These are phyloP conservation scores for Typhlichthys subterraneus DNA, from an alignment of 2,797 vertebrate genomes.

Conservation along the genomic window DNA sequence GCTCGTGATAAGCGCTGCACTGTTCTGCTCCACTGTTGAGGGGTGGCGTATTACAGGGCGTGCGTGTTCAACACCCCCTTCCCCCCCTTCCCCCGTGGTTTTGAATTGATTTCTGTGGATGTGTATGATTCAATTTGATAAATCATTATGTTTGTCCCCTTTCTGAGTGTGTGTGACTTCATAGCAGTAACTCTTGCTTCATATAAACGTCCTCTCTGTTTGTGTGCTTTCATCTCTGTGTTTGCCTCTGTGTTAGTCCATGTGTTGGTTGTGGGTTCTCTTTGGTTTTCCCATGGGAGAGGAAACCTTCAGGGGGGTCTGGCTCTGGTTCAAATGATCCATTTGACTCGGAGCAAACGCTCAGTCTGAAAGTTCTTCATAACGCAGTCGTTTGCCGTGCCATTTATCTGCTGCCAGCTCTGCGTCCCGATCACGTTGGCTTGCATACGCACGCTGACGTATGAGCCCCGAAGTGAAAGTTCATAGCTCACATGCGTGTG, in stretches of 20 bases:
- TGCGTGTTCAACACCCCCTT: slow-evolving; percentile 39
- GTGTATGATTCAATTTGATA: too few relatives aligned
- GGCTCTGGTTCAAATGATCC: slow-evolving; percentile 39
- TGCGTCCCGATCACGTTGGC: slow-evolving; percentile 10
- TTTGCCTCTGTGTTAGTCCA: slow-evolving; percentile 3
- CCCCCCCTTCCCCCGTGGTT: background rate
- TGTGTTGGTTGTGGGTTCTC: background rate
- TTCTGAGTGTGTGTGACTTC: too few relatives aligned
- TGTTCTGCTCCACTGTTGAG: slow-evolving; percentile 40
- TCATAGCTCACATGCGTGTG: too few relatives aligned
- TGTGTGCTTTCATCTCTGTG: slow-evolving; percentile 76
- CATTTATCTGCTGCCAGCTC: slow-evolving; percentile 28
- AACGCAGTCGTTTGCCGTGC: slow-evolving; percentile 21
- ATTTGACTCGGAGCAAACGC: slow-evolving; percentile 40
- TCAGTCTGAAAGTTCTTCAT: slow-evolving; percentile 45
- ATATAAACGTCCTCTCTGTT: slow-evolving; percentile 2
- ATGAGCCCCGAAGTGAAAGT: too few relatives aligned
- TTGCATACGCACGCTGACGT: background rate
- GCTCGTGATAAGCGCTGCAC: slow-evolving; percentile 36
- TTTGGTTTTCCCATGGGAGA: slow-evolving; percentile 29
- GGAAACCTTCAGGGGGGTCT: slow-evolving; percentile 30
- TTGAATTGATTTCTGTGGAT: slow-evolving; percentile 9
- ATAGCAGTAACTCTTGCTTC: too few relatives aligned
- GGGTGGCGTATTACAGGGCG: slow-evolving; percentile 50
- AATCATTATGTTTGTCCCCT: too few relatives aligned